phyloP scores from a whole-genome alignment of 2,113 vertebrate species.

The Apteryx mantelli region DNA sequence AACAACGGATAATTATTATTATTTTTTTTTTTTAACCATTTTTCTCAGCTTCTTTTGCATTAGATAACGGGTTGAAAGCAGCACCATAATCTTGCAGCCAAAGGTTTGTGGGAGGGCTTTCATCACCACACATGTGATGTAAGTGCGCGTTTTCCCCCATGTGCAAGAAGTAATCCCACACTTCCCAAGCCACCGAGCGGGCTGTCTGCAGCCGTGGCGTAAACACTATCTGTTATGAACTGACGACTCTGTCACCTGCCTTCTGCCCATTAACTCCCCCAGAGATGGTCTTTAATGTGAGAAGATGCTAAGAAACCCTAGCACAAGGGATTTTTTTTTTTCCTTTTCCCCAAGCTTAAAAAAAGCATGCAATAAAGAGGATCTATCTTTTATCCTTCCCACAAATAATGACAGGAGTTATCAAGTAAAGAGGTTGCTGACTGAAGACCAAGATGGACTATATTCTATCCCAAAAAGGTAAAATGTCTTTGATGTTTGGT shows the following conservation, averaged over 20 bases:
- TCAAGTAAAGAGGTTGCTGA: rapidly evolving
- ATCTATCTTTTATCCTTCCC: not conserved
- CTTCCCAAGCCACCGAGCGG: not conserved
- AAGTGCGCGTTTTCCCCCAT: rapidly evolving
- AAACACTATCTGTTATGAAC: rapidly evolving
- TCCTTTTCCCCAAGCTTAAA: not conserved
- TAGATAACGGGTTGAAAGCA: not conserved
- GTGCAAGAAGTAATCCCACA: not conserved
- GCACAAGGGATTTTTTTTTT: not conserved
- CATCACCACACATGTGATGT: not conserved
- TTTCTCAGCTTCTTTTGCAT: not conserved
- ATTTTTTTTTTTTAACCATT: not conserved
- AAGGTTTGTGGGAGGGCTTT: not conserved
- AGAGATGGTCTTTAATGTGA: not conserved
- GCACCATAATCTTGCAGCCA: not conserved
- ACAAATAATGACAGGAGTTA: not conserved
- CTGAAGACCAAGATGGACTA: not conserved
- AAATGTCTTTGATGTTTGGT: not conserved
- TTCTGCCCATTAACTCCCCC: not conserved
- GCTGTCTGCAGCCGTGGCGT: not conserved
- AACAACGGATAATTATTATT: not conserved
- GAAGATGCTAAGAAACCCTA: not conserved
- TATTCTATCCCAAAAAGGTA: not conserved
- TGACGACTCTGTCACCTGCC: not conserved
- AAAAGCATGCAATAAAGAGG: not conserved